Base-by-base conservation (phyloP, 2,113 vertebrate genomes). In the Desmodus rotundus region DNA sequence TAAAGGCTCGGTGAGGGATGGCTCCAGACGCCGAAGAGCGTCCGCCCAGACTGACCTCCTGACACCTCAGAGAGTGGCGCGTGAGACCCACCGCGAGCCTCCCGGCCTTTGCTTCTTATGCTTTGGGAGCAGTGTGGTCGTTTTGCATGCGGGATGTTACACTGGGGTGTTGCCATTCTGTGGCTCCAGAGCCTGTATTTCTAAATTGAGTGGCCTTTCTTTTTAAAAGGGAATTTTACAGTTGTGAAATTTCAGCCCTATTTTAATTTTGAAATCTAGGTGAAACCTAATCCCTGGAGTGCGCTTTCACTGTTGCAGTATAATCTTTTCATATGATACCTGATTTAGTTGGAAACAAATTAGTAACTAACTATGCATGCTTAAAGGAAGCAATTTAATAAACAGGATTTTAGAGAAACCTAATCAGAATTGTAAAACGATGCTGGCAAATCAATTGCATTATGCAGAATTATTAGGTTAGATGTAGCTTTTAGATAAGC, bases 301-400 rank as follows among this genome's bases (percentile, higher is more conserved):
- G 91, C 84, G 95, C 87, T 97, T 98, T 89, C 95, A 65, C 89
- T 73, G 77, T 93, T 96, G 95, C 87, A 68, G 31, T 95, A 68
- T 98, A 94, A 98, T 98, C 98, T 98, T 98, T 98, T 98, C 97
- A 95, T 96, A 95, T 88, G 96, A 97, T 98, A 97, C 97, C 97
- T 98, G 98, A 98, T 98, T 97, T 97, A 98, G 96, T 96, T 97
- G 97, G 98, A 98, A 98, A 98, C 97, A 98, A 98, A 98, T 98
- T 98, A 98, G 98, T 97, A 98, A 96, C 96, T 97, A 98, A 96
- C 96, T 97, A 67, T 95, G 96, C 97, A 97, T 97, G 95, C 97
- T 98, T 98, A 98, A 98, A 98, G 98, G 98, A 98, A 98, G 97
- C 96, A 98, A 96, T 98, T 98, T 98, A 98, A 98, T 98, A 98